Conservation (phyloP, 2,113 vertebrate species). For the Trematocara nigrifrons region DNA sequence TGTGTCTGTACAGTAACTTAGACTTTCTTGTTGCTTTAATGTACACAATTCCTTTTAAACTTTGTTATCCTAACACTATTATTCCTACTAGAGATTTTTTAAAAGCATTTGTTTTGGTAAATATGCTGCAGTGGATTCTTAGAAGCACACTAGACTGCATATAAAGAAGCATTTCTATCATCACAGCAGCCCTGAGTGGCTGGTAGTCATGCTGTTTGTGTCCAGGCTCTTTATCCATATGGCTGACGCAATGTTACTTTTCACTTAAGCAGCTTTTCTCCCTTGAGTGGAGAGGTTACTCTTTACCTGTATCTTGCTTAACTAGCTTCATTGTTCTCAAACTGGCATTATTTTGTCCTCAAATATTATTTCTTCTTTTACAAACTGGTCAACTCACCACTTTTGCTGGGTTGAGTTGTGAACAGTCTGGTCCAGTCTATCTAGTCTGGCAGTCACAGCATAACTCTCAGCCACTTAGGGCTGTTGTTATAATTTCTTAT, state of each 20-base stretch:
- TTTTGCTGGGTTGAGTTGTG: background rate
- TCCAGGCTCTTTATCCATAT: background rate
- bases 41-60: background rate
- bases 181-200: background rate
- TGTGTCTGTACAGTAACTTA: background rate
- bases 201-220: background rate
- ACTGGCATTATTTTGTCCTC: background rate
- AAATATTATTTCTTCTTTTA: background rate
- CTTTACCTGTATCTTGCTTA: background rate
- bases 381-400: background rate
- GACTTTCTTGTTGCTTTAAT: background rate
- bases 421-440: no score
- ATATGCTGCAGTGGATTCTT: background rate
- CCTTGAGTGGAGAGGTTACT: background rate
- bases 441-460: background rate
- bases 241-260: background rate
- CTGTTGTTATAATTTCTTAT: background rate
- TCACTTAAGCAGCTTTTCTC: background rate
- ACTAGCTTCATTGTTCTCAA: background rate
- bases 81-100: background rate
- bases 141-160: background rate
- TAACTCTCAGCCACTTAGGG: background rate
- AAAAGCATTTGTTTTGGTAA: background rate
- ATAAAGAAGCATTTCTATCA: background rate
- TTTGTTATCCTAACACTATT: background rate